Conservation (phyloP, 2,113 vertebrate species). For the Anser cygnoides region DNA sequence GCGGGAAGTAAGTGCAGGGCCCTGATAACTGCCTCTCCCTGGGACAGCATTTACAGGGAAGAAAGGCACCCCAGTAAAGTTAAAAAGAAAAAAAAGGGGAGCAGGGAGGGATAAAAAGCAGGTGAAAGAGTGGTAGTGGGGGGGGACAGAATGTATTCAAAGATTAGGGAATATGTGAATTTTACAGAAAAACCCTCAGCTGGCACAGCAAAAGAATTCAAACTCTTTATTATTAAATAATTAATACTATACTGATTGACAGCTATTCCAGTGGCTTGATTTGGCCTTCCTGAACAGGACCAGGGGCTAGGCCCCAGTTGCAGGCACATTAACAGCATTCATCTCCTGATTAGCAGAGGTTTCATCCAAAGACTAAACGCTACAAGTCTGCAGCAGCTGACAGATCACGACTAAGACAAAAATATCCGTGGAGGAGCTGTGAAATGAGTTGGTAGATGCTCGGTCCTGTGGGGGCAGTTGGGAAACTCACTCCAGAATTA, state of each 20-base stretch:
- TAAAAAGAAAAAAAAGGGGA: neutral
- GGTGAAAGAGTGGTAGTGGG: neutral
- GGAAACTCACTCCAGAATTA: neutral
- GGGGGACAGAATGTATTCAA: neutral
- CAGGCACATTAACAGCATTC: neutral
- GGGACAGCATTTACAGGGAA: neutral
- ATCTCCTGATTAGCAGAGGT: neutral
- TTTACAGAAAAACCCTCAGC: neutral
- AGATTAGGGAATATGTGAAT: neutral
- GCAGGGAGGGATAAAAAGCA: neutral
- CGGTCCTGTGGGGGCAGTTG: neutral
- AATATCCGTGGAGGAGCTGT: neutral
- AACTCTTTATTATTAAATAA: constrained; percentile 36
- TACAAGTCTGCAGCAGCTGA: neutral
- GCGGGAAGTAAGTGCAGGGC: rapidly evolving
- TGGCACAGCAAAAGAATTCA: neutral
- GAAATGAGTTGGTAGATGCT: neutral
- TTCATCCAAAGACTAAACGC: neutral
- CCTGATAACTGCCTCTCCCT: no score
- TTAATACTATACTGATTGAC: neutral
- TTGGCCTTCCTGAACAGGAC: neutral
- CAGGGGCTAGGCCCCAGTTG: neutral
- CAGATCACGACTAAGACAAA: neutral
- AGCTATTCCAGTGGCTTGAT: neutral
- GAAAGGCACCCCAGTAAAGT: neutral